Base-by-base conservation (phyloP, 2,888 invertebrate genomes). In the Spicauda simplicius region DNA sequence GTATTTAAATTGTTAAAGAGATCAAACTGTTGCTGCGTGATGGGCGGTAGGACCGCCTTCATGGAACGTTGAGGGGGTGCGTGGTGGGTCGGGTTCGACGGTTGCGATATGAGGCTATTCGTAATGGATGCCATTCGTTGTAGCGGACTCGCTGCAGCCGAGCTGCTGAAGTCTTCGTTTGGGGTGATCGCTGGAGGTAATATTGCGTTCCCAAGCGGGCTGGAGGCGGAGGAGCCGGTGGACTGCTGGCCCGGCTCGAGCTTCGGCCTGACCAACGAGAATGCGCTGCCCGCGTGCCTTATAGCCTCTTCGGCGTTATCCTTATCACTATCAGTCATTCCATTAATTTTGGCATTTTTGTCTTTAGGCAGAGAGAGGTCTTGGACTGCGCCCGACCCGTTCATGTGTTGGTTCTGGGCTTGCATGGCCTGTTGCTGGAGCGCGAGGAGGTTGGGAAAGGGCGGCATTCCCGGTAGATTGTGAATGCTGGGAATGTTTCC, bases 121-220 rank as follows among this genome's bases (percentile, higher is more conserved):
- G 99, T 99, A 78, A 99, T 99, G 74, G 98, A 98, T 71, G 99
- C 99, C 99, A 99, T 99, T 81, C 99, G 94, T 88, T 99, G 99
- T 62, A 99, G 93, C 0, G 99, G 99, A 82, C 98, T 98, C 20
- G 98, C 98, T 11, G 98, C 97, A 0, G 97, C 96, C 3, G 96
- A 95, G 71, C 94, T 95, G 63, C 96, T 95, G 78, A 97, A 97
- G 81, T 97, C 97, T 69, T 97, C 97, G 76, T 95, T 96, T 37
- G 97, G 96, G 55, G 96, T 96, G 90, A 97, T 95, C 52, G 97
- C 97, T 0, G 97, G 97, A 57, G 97, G 97, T 74, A 98, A 91
- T 78, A 97, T 97, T 52, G 97, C 96, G 84, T 97, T 97, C 59
- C 97, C 97, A 33, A 97, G 90, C 0, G 97, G 97, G 78, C 97